phyloP scores from a whole-genome alignment of 2,797 vertebrate genomes.

The Aplochiton taeniatus region DNA sequence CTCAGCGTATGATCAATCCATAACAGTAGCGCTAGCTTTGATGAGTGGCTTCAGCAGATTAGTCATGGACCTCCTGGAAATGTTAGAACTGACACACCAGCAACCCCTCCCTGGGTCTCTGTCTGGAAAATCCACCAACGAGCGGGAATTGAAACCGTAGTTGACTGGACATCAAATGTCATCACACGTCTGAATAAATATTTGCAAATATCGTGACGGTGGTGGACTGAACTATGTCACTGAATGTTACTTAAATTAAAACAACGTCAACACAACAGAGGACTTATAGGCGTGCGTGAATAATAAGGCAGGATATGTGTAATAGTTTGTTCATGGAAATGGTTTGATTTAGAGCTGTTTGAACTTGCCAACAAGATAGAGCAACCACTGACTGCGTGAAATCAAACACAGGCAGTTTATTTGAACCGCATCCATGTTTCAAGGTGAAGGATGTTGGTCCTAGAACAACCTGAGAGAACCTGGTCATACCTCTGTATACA shows the following conservation, averaged over 20 bases:
- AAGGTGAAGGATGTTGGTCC: constrained; percentile 12
- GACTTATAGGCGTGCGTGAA: constrained; percentile 5
- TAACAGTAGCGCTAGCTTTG: constrained; percentile 25
- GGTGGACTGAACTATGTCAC: constrained; percentile 28
- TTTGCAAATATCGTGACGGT: constrained; percentile 35
- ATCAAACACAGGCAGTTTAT: constrained; percentile 38
- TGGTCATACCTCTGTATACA: constrained; percentile 17
- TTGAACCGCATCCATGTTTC: constrained; percentile 41
- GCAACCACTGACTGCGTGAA: constrained; percentile 31
- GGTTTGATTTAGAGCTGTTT: constrained; percentile 46
- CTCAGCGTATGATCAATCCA: constrained; percentile 26
- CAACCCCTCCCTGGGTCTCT: constrained; percentile 33
- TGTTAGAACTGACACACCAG: constrained; percentile 14
- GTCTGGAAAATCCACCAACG: constrained; percentile 35
- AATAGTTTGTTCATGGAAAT: constrained; percentile 16
- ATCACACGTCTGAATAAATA: constrained; percentile 41
- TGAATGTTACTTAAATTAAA: constrained; percentile 8
- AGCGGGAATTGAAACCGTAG: constrained; percentile 30
- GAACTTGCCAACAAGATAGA: constrained; percentile 19
- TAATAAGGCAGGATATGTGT: constrained; percentile 21
- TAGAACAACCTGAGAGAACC: not conserved
- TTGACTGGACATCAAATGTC: constrained; percentile 34
- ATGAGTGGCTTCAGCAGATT: constrained; percentile 34
- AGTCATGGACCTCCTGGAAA: constrained; percentile 14
- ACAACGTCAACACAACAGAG: not conserved